phyloP scores from a whole-genome alignment of 1,140 invertebrate species.

The Neotoxoptera formosana region DNA sequence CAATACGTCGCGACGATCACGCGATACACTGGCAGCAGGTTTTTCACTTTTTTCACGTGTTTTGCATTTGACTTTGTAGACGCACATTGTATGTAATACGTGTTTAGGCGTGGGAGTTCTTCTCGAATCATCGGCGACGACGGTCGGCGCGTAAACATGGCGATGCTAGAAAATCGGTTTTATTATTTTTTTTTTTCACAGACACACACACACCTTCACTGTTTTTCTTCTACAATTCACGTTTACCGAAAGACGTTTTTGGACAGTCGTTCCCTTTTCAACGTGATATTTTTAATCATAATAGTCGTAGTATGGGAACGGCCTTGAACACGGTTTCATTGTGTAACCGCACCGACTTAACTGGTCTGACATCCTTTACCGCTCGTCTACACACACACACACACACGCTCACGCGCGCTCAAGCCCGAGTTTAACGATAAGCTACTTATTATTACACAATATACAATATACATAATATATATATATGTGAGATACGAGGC shows the following conservation, averaged over 20 bases:
- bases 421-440: background rate
- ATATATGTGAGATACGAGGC: background rate
- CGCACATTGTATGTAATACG: background rate
- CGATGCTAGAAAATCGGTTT: conserved; percentile 16
- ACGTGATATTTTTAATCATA: conserved; percentile 28
- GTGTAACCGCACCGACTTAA: conserved; percentile 45
- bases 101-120: conserved; percentile 30
- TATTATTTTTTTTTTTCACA: conserved; percentile 5
- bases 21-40: background rate
- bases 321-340: conserved; percentile 48
- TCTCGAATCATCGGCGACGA: background rate
- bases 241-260: conserved; percentile 23
- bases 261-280: conserved; percentile 43
- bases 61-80: background rate
- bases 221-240: conserved; percentile 35
- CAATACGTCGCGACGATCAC: background rate
- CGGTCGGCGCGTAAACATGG: background rate
- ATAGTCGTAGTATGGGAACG: conserved; percentile 45
- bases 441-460: background rate
- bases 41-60: conserved; percentile 25
- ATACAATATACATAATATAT: too few species aligned
- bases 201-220: background rate
- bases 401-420: background rate
- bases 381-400: background rate
- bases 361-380: conserved; percentile 38